Evolutionary conservation across 1,140 invertebrate species (phyloP).

Genomic region (Apis dorsata): DNA sequence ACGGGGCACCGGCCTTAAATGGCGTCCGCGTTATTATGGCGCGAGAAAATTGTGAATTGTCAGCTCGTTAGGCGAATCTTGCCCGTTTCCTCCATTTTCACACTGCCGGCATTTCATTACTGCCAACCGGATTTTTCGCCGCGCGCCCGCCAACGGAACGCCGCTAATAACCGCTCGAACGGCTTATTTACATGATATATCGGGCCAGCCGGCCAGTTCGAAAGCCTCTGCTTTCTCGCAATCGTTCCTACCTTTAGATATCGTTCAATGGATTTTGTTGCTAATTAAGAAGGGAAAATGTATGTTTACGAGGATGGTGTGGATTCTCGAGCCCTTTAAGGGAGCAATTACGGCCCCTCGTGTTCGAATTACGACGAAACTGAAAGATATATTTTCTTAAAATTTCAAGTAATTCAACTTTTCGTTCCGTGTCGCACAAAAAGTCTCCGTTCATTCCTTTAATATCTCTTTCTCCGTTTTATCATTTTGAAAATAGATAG

Average conservation of each 20-base stretch:
- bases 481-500: too few species aligned
- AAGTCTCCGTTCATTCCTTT: too few species aligned
- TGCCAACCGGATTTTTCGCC: slow-evolving; percentile 64
- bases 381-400: too few species aligned
- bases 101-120: slow-evolving; percentile 69
- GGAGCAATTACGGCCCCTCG: too few species aligned
- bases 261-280: neutral
- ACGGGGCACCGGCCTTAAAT: slow-evolving; percentile 43
- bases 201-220: slow-evolving; percentile 17
- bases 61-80: slow-evolving; percentile 63
- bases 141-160: slow-evolving; percentile 52
- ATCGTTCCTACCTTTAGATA: neutral
- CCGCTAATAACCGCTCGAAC: slow-evolving; percentile 69
- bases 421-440: too few species aligned
- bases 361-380: too few species aligned
- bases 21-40: slow-evolving; percentile 32
- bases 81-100: slow-evolving; percentile 27
- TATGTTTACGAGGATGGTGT: neutral
- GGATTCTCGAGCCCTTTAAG: neutral
- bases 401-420: too few species aligned
- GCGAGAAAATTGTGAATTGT: slow-evolving; percentile 46
- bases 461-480: too few species aligned
- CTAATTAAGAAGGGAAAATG: neutral
- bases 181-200: slow-evolving; percentile 71
- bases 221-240: slow-evolving; percentile 70